These are phyloP conservation scores for Zoanthus sociatus DNA, from an alignment of 92 coral and sea anemone species.

Conservation along the genomic window DNA sequence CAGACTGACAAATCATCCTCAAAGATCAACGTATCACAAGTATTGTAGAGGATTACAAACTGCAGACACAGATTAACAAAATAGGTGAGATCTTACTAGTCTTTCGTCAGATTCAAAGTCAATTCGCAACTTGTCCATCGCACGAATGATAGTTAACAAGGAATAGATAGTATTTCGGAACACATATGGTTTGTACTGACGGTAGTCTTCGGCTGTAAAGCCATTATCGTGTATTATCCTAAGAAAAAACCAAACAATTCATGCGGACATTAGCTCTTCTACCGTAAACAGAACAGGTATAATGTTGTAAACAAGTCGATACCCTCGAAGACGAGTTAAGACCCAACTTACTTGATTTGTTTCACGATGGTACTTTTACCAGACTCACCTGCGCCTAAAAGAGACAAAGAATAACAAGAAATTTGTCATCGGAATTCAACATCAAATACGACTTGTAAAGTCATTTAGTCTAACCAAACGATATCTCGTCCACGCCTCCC, in stretches of 20 bases:
- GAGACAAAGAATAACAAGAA: slow-evolving; percentile 34
- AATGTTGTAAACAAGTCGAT: slow-evolving; percentile 78
- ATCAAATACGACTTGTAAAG: slow-evolving; percentile 45
- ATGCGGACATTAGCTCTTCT: slow-evolving; percentile 75
- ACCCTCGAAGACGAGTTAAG: slow-evolving; percentile 69
- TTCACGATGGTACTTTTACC: slow-evolving; percentile 99
- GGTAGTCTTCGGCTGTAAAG: slow-evolving; percentile 95
- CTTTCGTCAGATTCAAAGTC: slow-evolving; percentile 97
- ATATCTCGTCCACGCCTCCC: slow-evolving; percentile 53
- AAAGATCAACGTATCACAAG: slow-evolving; percentile 48
- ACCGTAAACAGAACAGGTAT: slow-evolving; percentile 78
- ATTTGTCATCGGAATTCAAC: slow-evolving; percentile 42
- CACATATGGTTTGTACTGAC: slow-evolving; percentile 94
- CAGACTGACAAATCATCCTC: slow-evolving; percentile 29
- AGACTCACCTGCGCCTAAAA: slow-evolving; percentile 99
- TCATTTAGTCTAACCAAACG: slow-evolving; percentile 49
- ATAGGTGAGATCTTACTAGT: slow-evolving; percentile 78
- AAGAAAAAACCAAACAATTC: slow-evolving; percentile 73
- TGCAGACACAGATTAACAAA: slow-evolving; percentile 48
- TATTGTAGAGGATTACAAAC: slow-evolving; percentile 38
- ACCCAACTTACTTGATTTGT: slow-evolving; percentile 92
- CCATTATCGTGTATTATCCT: slow-evolving; percentile 99
- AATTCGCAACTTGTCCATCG: slow-evolving; percentile 97
- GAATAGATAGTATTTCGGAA: slow-evolving; percentile 95
- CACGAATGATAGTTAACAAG: slow-evolving; percentile 91